Evolutionary conservation across 2,888 invertebrate species (phyloP).

Genomic region (Elmis aenea): DNA sequence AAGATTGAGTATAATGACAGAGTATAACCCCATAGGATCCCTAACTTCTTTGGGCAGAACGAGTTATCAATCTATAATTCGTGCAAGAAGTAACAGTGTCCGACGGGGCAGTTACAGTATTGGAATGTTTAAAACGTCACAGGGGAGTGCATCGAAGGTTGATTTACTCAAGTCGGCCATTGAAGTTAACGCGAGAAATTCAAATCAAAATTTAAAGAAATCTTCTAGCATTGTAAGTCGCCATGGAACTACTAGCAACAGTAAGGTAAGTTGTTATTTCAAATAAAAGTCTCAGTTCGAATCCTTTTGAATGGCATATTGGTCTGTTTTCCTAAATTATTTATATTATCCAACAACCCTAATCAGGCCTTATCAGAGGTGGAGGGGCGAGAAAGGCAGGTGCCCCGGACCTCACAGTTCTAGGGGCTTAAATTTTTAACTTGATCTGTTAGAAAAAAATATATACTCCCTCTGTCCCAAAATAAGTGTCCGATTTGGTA

Average conservation of each 20-base stretch:
- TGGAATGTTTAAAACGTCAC: slow-evolving; percentile 46
- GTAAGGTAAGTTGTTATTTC: slow-evolving; percentile 21
- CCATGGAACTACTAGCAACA: slow-evolving; percentile 12
- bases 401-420: no score
- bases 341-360: no score
- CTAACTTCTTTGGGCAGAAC: slow-evolving; percentile 65
- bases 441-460: no score
- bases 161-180: slow-evolving; percentile 65
- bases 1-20: slow-evolving; percentile 66
- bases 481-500: no score
- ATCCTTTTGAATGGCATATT: no score
- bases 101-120: slow-evolving; percentile 55
- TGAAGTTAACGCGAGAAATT: slow-evolving; percentile 53
- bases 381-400: no score
- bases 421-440: no score
- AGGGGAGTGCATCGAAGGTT: slow-evolving; percentile 56
- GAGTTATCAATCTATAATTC: slow-evolving; percentile 24
- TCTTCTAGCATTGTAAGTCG: slow-evolving; percentile 16
- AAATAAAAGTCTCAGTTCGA: no score
- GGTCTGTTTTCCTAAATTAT: no score
- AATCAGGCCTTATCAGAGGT: no score
- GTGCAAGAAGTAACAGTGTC: slow-evolving; percentile 46
- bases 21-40: slow-evolving; percentile 72
- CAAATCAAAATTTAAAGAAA: slow-evolving; percentile 27
- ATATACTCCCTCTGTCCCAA: no score